Base-by-base conservation (phyloP, 2,888 invertebrate species). In the Limnephilus auricula region DNA sequence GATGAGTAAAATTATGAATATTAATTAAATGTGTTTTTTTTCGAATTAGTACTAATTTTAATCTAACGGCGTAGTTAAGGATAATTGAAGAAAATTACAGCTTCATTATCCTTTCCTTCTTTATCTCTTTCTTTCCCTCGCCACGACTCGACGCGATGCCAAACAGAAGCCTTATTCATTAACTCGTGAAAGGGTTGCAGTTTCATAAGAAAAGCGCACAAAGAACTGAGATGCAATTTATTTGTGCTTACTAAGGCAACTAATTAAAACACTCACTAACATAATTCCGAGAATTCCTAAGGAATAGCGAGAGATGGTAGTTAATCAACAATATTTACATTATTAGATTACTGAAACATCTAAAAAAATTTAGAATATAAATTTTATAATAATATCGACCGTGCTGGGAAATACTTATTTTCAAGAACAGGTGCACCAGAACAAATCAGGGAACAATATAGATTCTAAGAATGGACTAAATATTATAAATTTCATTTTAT, bases 111-210 rank as follows among this genome's bases (percentile, higher is more conserved):
- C 5, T 80, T 2, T 4, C 12, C 30, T 80, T 80, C 80, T 31
- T 30, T 30, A 1, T 31, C 0, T 80, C 30, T 80, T 30, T 32
- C 80, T 80, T 31, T 31, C 12, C 80, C 13, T 32, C 80, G 31
- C 80, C 80, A 30, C 31, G 80, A 80, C 80, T 32, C 80, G 12
- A 32, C 80, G 80, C n/a, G 80, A n/a, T 32, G 30, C 30, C 25
- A 25, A 80, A 30, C 31, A 31, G 80, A 80, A 80, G 31, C 80
- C 80, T 31, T 80, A 80, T 80, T 80, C 80, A 80, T 30, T 80
- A 80, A 80, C 80, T 80, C 31, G 9, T 80, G 80, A 80, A 80
- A 80, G 31, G 80, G 80, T 80, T 80, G 31, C 30, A 31, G 80
- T 80, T 32, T 80, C 30, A 13, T 79, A 32, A 4, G 80, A 80